These are phyloP conservation scores for Sander vitreus DNA, from an alignment of 2,113 vertebrate genomes.

Conservation along the genomic window DNA sequence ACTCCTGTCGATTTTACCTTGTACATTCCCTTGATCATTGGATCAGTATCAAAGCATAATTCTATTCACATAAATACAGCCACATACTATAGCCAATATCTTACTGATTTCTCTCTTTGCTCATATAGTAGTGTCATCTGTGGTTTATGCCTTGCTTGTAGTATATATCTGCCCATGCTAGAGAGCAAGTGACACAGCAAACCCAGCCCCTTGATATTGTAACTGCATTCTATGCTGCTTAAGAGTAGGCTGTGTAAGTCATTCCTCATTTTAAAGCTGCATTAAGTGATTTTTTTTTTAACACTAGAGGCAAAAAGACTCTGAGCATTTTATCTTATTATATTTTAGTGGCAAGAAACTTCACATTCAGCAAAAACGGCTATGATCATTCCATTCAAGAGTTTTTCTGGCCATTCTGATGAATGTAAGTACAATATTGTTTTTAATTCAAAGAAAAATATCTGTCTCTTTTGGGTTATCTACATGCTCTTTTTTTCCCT, in stretches of 20 bases:
- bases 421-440: constrained; percentile 42
- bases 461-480: neutral
- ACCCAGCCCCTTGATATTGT: constrained; percentile 66
- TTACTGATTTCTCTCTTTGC: constrained; percentile 24
- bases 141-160: constrained; percentile 61
- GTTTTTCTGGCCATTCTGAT: constrained; percentile 27
- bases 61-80: constrained; percentile 31
- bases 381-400: neutral
- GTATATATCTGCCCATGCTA: constrained; percentile 43
- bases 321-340: neutral
- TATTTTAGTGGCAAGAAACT: neutral
- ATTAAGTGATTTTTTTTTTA: constrained; percentile 60
- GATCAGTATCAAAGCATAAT: constrained; percentile 33
- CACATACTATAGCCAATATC: constrained; percentile 38
- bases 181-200: constrained; percentile 54
- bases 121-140: constrained; percentile 52
- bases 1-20: constrained; percentile 42
- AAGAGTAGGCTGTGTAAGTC: constrained; percentile 75
- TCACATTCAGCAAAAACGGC: constrained; percentile 3
- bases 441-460: constrained; percentile 17
- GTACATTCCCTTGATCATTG: constrained; percentile 53
- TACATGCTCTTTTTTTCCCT: neutral
- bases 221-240: constrained; percentile 69
- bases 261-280: constrained; percentile 74
- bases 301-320: neutral